phyloP scores from a whole-genome alignment of 2,888 invertebrate species.

The Heliothis peltigera region DNA sequence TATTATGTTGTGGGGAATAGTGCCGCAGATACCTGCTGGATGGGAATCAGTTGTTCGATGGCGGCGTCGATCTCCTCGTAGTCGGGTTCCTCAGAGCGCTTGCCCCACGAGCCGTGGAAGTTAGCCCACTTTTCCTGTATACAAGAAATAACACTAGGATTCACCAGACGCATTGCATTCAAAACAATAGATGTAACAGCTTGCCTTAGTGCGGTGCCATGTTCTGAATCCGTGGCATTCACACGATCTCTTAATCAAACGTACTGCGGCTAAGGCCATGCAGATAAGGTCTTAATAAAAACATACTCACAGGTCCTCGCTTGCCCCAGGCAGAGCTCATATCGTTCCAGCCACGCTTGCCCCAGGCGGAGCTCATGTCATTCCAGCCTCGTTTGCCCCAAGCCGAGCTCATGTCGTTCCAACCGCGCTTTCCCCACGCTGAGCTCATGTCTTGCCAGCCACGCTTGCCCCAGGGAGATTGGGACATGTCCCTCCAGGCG shows the following conservation, averaged over 20 bases:
- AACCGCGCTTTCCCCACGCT: conserved; percentile 90
- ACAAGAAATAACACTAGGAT: background rate
- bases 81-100: conserved; percentile 86
- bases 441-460: conserved; percentile 89
- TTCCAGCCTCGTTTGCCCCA: conserved; percentile 91
- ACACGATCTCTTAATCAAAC: too few relatives aligned
- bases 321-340: conserved; percentile 90
- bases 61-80: conserved; percentile 82
- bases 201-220: too few relatives aligned
- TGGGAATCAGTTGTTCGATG: conserved; percentile 77
- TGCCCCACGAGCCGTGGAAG: conserved; percentile 93
- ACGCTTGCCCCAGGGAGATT: conserved; percentile 90
- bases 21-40: conserved; percentile 72
- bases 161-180: background rate
- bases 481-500: conserved; percentile 90
- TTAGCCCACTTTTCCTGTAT: conserved; percentile 91
- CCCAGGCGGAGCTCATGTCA: conserved; percentile 87
- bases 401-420: conserved; percentile 87
- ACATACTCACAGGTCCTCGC: conserved; percentile 83
- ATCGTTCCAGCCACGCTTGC: conserved; percentile 90
- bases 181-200: too few relatives aligned
- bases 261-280: too few relatives aligned
- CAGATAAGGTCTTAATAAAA: background rate
- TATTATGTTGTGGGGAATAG: too few relatives aligned
- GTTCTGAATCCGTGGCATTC: too few relatives aligned